Evolutionary conservation across 1,140 invertebrate species (phyloP), one percentile per base, ranked within the genome.

Genomic region (Ephestia elutella): DNA sequence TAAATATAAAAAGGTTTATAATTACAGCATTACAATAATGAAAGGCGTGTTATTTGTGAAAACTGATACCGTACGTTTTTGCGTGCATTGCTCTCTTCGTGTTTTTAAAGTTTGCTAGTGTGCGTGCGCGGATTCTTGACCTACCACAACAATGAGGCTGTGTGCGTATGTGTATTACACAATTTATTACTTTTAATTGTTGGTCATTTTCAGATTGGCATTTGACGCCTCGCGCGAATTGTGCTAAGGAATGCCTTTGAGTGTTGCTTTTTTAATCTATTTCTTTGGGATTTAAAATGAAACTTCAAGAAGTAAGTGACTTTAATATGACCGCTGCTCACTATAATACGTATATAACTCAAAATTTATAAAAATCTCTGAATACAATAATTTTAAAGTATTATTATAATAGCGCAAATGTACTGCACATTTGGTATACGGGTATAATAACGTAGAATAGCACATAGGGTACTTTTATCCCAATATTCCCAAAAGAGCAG

Each of bases 61-160:
- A 71, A 63, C 62, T 55, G 78, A 83, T 80, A 81, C 73, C 65
- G 75, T 79, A 66, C 67, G 55, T 68, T 63, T 63, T 53, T 67
- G 74, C 73, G 82, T 78, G 65, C 78, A 68, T 80, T 85, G 82
- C 73, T 71, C 80, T 73, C 70, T 68, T 49, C 48, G 60, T 60
- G 59, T 65, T 64, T 68, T 53, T 53, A 25, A 25, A 53, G 7
- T 10, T 58, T 66, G 61, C 49, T 13, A 70, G 62, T 56, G 56
- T 71, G 61, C 58, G 58, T 62, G 70, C 63, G 69, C 66, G 71
- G 63, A 65, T 67, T 73, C 76, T 76, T 81, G 79, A 84, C 81
- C 81, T 84, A 82, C 78, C 76, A 73, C 77, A 83, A 84, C 73
- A 69, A 25, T 49, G 55, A 17, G 17, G 56, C 51, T 69, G 66